A percentile compares a stretch with the other conserved stretches of the same genome.
These are phyloP conservation scores for Apocheima hispidaria DNA, from an alignment of 2,888 invertebrate species.

Conservation along the genomic window DNA sequence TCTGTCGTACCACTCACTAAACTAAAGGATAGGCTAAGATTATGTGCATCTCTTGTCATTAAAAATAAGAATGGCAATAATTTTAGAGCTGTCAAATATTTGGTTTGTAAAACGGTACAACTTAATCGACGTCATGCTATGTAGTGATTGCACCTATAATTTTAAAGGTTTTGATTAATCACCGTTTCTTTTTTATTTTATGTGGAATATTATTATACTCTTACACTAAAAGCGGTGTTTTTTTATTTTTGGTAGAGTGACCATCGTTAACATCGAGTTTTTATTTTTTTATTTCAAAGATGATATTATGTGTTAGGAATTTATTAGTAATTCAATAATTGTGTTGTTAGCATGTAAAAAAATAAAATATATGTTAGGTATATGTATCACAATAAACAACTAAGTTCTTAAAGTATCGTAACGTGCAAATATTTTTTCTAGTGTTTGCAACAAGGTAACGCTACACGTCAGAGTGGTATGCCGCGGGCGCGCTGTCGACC, in stretches of 20 bases:
- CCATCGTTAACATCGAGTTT: not conserved
- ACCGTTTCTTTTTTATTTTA: not conserved
- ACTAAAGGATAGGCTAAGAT: too few relatives aligned
- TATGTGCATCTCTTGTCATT: too few relatives aligned
- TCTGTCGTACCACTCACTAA: too few relatives aligned
- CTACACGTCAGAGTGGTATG: slow-evolving; percentile 69
- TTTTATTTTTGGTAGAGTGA: not conserved
- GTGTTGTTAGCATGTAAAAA: not conserved
- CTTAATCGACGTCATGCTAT: not conserved
- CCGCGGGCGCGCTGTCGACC: slow-evolving; percentile 56
- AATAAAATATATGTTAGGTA: not conserved
- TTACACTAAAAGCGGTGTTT: not conserved
- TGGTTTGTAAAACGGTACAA: too few relatives aligned
- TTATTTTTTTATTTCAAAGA: not conserved
- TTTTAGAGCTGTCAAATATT: too few relatives aligned
- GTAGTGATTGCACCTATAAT: not conserved
- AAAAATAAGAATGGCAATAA: too few relatives aligned
- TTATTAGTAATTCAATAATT: not conserved
- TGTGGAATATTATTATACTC: slow-evolving; percentile 11
- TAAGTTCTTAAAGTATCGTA: not conserved
- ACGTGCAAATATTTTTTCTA: slow-evolving; percentile 21
- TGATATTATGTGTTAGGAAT: not conserved
- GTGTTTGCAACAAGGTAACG: slow-evolving; percentile 22
- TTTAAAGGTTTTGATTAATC: slow-evolving; percentile 3
- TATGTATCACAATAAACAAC: too few relatives aligned